These are phyloP conservation scores for Palythoa grandis DNA, from an alignment of 92 coral and sea anemone species.

Conservation along the genomic window DNA sequence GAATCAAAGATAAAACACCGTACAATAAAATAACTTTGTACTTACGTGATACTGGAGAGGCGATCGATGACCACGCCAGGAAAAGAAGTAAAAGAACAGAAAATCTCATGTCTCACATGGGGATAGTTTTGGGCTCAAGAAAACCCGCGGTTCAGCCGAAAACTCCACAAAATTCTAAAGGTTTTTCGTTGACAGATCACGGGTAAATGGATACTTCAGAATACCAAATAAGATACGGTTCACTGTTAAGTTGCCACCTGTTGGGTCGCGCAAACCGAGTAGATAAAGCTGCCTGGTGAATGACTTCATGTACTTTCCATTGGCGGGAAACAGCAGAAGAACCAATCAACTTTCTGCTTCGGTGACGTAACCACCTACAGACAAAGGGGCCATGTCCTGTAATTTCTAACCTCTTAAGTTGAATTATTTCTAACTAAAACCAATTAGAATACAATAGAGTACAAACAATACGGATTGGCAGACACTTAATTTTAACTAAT, in stretches of 20 bases:
- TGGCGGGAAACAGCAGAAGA: slow-evolving; percentile 25
- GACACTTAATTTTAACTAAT: neutral
- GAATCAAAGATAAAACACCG: slow-evolving; percentile 34
- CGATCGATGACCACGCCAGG: slow-evolving; percentile 83
- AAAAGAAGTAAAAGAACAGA: slow-evolving; percentile 69
- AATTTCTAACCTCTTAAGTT: neutral
- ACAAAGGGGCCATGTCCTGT: neutral
- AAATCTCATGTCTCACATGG: slow-evolving; percentile 85
- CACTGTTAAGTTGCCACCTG: slow-evolving; percentile 17
- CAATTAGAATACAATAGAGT: neutral
- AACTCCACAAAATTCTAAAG: slow-evolving; percentile 10
- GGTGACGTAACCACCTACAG: slow-evolving; percentile 13
- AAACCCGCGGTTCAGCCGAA: slow-evolving; percentile 7
- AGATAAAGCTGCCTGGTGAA: slow-evolving; percentile 34
- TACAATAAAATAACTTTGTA: slow-evolving; percentile 24
- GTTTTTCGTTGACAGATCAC: slow-evolving; percentile 22
- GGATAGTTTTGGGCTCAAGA: slow-evolving; percentile 32
- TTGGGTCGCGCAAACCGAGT: neutral
- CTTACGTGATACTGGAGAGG: slow-evolving; percentile 88
- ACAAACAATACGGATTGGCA: neutral
- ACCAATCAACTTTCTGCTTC: slow-evolving; percentile 13
- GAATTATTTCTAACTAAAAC: neutral
- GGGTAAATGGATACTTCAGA: slow-evolving; percentile 46
- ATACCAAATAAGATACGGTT: slow-evolving; percentile 25
- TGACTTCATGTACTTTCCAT: slow-evolving; percentile 35